Evolutionary conservation across 2,888 invertebrate genomes (phyloP).

Genomic region (Corbicula japonica): DNA sequence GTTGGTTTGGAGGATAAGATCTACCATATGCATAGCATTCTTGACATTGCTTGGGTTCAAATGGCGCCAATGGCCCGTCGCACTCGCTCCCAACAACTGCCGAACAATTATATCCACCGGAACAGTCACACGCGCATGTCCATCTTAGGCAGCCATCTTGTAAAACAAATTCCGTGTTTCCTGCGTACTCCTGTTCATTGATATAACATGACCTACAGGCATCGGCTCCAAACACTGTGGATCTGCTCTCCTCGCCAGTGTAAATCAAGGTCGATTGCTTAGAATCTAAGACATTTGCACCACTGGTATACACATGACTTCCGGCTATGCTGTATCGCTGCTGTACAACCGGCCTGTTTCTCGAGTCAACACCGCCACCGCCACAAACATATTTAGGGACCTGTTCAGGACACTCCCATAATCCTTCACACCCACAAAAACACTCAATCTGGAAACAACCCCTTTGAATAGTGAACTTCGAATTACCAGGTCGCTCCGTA

Average conservation of each 20-base stretch:
- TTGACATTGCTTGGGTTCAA: conserved; percentile 55
- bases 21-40: conserved; percentile 61
- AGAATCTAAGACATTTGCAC: conserved; percentile 16
- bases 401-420: conserved; percentile 77
- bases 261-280: conserved; percentile 30
- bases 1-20: conserved; percentile 30
- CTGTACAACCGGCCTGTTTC: neutral
- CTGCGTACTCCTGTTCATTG: conserved; percentile 61
- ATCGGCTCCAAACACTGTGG: conserved; percentile 58
- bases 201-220: conserved; percentile 65
- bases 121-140: conserved; percentile 77
- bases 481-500: conserved; percentile 66
- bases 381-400: conserved; percentile 31
- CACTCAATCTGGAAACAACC: conserved; percentile 75
- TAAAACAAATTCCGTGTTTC: conserved; percentile 71
- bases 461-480: conserved; percentile 70
- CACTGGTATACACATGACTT: conserved; percentile 44
- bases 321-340: conserved; percentile 56
- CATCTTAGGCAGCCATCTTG: conserved; percentile 77
- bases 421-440: conserved; percentile 78
- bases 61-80: conserved; percentile 38
- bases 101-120: conserved; percentile 77
- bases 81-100: conserved; percentile 68
- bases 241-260: conserved; percentile 63
- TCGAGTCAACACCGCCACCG: conserved; percentile 5